Percentiles rank a stretch among this genome's conserved stretches.
phyloP scores from a whole-genome alignment of 2,797 vertebrate genomes.

The Moxostoma hubbsi region DNA sequence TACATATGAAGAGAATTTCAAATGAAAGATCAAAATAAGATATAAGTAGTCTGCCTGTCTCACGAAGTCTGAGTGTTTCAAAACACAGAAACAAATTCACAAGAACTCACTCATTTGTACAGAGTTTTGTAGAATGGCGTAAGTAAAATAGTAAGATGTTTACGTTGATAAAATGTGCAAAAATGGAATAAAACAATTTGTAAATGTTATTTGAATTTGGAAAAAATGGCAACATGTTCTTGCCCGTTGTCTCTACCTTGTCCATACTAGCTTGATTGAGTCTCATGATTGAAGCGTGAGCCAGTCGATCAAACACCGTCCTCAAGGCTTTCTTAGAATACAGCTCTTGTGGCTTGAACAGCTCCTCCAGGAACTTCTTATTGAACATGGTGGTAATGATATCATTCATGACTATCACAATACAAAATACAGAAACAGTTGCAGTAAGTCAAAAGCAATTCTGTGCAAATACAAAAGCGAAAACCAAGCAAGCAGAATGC shows the following conservation, averaged over 20 bases:
- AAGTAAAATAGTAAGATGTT: too few species aligned
- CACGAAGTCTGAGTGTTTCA: too few species aligned
- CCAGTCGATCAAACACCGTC: slow-evolving; percentile 93
- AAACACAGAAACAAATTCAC: too few species aligned
- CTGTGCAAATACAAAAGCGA: background rate
- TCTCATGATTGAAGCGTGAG: slow-evolving; percentile 97
- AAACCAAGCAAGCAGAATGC: slow-evolving; percentile 57
- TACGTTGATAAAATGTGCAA: too few species aligned
- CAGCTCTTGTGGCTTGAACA: slow-evolving; percentile 97
- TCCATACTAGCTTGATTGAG: slow-evolving; percentile 99
- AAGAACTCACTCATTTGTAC: too few species aligned
- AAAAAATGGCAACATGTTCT: background rate
- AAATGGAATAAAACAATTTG: background rate
- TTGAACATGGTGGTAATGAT: slow-evolving; percentile 99
- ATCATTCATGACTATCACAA: slow-evolving; percentile 92
- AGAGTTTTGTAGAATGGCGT: too few species aligned
- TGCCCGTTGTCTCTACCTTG: slow-evolving; percentile 79
- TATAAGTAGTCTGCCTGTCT: too few species aligned
- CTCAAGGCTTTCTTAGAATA: slow-evolving; percentile 96
- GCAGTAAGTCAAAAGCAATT: slow-evolving; percentile 17
- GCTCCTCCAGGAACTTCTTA: slow-evolving; percentile 93
- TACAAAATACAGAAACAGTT: slow-evolving; percentile 42
- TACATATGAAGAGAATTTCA: too few species aligned
- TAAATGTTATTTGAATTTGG: background rate
- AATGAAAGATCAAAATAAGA: too few species aligned